Evolutionary conservation across 2,888 invertebrate species (phyloP), one percentile per base, ranked within the genome.

Genomic region (Andricus quercusramuli): DNA sequence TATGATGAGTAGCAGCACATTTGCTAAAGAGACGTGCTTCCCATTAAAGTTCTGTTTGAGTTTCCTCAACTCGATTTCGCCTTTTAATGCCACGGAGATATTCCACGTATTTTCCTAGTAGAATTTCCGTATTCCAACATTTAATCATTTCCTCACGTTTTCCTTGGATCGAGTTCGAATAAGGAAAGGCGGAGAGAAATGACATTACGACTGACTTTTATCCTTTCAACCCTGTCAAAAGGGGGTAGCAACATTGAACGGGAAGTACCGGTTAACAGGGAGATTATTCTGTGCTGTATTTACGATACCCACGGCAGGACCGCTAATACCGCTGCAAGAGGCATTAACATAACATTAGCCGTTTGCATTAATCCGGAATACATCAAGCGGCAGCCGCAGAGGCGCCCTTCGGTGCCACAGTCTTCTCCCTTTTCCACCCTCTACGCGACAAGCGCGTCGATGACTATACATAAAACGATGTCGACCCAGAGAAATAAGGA

Each of bases 321-420:
- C 85, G 76, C 86, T 86, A 85, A 85, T 88, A 84, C 87, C 80
- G 78, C 82, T 77, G 83, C 83, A 76, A 83, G 83, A 81, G 82
- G 82, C 85, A 89, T 89, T 89, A 89, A 86, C 88, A 89, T 89
- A 88, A 87, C 86, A 87, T 90, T 89, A 88, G 87, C 85, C 82
- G 86, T 88, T 89, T 86, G 87, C 86, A 87, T 88, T 89, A 89
- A 89, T 89, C 85, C 85, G 80, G 83, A 87, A 86, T 90, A 88
- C 86, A 88, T 88, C 87, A 88, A 84, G 84, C 80, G 79, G 79
- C 67, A 81, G 79, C 81, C 78, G 78, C 81, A 80, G 81, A 81
- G 79, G 70, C 65, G 56, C 51, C 66, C 74, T 74, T 56, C 32
- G 56, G 74, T 74, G 74, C 29, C 32, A 22, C 56, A 74, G 56